Percentiles rank a stretch among this genome's conserved stretches.
Conservation (phyloP, 2,113 vertebrate genomes). For the Nettapus auritus region DNA sequence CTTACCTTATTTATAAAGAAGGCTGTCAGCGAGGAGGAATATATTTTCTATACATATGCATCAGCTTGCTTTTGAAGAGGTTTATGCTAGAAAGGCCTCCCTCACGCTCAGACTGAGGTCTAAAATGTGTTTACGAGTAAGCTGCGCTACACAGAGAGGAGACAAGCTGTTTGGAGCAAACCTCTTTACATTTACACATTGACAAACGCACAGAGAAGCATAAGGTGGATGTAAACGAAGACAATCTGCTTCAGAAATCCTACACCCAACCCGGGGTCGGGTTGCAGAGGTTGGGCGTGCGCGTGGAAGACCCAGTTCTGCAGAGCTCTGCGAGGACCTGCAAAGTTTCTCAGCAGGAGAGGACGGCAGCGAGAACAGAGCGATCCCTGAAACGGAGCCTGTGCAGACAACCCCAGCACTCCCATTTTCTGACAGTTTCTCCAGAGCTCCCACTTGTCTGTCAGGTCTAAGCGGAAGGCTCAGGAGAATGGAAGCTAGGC, state of each 20-base stretch:
- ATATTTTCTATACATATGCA: conserved; percentile 27
- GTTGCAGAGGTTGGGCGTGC: not conserved
- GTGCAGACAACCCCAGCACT: not conserved
- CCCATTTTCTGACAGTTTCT: not conserved
- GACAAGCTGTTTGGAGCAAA: conserved; percentile 21
- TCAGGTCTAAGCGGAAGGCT: conserved; percentile 27
- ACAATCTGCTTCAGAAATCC: conserved; percentile 25
- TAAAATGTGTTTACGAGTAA: conserved; percentile 18
- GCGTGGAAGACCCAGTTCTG: conserved; percentile 24
- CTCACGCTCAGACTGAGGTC: conserved; percentile 18
- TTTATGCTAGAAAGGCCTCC: conserved; percentile 48
- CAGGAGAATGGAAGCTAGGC: conserved; percentile 16
- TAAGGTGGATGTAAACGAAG: conserved; percentile 5
- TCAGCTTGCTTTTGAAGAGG: conserved; percentile 40
- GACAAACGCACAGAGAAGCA: conserved; percentile 31
- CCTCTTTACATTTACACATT: not conserved
- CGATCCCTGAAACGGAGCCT: not conserved
- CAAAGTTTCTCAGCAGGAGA: not conserved
- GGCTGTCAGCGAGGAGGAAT: conserved; percentile 38
- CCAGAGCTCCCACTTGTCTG: conserved; percentile 10
- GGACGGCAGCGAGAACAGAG: not conserved
- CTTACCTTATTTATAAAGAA: conserved; percentile 28
- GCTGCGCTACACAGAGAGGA: not conserved
- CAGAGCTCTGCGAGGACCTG: not conserved
- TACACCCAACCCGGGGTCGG: not conserved